Evolutionary conservation across 1,140 invertebrate genomes (phyloP), one percentile per base, ranked within the genome.

Genomic region (Aphelinus atriplicis): DNA sequence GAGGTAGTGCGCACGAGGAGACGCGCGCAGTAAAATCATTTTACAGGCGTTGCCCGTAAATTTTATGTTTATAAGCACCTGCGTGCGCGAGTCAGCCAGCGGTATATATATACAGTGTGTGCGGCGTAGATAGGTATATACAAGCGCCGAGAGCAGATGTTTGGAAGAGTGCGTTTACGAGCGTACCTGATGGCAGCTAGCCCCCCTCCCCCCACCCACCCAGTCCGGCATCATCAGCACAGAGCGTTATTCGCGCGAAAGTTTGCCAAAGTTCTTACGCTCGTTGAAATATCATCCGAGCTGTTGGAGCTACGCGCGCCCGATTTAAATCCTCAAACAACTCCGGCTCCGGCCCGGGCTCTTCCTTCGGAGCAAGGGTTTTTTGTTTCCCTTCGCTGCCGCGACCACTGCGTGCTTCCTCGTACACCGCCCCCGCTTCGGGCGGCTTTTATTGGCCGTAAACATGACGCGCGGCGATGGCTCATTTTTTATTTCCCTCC

Each of bases 11-110:
- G 55, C 45, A n/a, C 9, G 65, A n/a, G 47, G 55, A 63, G 51
- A 79, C 26, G 26, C 26, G 26, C 69, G 69, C 77, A 81, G 78
- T 82, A 81, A 82, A 81, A 76, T 79, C 69, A 83, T 80, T 83
- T 82, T 76, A 78, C 77, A 72, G 47, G 56, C 67, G 66, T 57
- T 67, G 71, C 71, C 81, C 77, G 73, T 83, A 83, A 83, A 83
- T 79, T 83, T 83, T 82, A 83, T 78, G 78, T 62, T 62, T 71
- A 64, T 71, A 71, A 64, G 70, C 70, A 71, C 70, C 70, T 71
- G 70, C 46, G 61, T 53, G 43, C 48, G 7, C 66, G 9, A 42
- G 47, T 43, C 47, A 26, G 10, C 43, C 26, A 26, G 26, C 26
- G 26, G 26, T 26, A 26, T 26, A 26, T 26, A 26, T 26, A 26